A percentile compares a stretch with the other conserved stretches of the same genome.
Conservation (phyloP, 2,113 vertebrate species). For the Colius striatus region DNA sequence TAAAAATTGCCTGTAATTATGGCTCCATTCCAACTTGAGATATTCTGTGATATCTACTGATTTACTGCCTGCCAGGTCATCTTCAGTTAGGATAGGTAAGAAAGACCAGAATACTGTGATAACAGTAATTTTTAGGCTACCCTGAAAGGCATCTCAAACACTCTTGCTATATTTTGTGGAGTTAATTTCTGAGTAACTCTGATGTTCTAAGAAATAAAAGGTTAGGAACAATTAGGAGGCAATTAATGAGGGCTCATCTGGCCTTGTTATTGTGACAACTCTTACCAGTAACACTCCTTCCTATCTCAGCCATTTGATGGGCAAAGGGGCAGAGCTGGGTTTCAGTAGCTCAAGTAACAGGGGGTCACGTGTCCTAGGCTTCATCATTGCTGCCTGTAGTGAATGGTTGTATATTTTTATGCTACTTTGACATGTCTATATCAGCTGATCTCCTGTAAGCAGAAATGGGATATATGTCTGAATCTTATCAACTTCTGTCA, state of each 20-base stretch:
- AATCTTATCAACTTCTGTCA: neutral
- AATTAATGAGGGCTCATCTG: neutral
- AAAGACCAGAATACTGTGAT: neutral
- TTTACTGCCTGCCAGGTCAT: neutral
- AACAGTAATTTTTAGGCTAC: neutral
- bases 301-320: neutral
- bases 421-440: neutral
- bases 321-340: neutral
- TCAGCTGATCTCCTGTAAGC: neutral
- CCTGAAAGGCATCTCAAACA: neutral
- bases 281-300: neutral
- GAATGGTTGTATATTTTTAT: neutral
- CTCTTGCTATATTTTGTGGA: neutral
- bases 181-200: neutral
- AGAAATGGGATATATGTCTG: neutral
- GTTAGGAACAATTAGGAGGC: neutral
- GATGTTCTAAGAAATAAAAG: neutral
- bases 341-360: neutral
- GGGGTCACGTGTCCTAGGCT: neutral
- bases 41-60: neutral
- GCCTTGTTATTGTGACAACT: neutral
- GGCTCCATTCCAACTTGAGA: neutral
- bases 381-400: neutral
- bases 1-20: neutral
- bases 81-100: neutral